Base-by-base conservation (phyloP, 2,113 vertebrate species). In the Lepus americanus region DNA sequence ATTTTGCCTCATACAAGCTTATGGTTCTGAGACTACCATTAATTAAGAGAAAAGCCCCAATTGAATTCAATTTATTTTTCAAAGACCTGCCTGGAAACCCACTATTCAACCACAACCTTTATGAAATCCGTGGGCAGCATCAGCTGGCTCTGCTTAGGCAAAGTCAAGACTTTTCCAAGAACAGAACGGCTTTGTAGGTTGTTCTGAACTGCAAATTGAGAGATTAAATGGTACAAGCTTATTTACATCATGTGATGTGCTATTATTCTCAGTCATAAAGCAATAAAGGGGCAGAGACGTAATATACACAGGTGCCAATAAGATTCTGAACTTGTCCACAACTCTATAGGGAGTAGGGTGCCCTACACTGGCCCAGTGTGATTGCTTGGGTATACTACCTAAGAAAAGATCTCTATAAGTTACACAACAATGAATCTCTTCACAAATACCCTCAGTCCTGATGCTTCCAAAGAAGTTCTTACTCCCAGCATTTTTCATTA, bases 171-270 rank as follows among this genome's bases (percentile, higher is more conserved):
- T 87, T 78, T 92, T 66, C 63, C 70, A 67, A 78, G 76, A 78
- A 76, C 29, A 92, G 92, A 86, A 73, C 72, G 22, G 29, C 36
- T 79, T 77, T 51, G 59, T 6, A 11, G 74, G 81, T 69, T 63
- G 70, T 53, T 84, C 78, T 88, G 72, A 88, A 88, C 31, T 44
- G 19, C 49, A 74, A 66, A 83, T 73, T 82, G 83, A 87, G 70
- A 90, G 83, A 94, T 72, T 61, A 78, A 84, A 53, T 79, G 90
- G 61, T 63, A 44, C 10, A 33, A 25, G 25, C 13, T 76, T 89
- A 94, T 87, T 94, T 74, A 87, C 81, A 78, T 25, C 23, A 36
- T n/a, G 51, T 14, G 49, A 33, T 69, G 9, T 83, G 61, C 10
- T 61, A 25, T 74, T 90, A 64, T 83, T 74, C 51, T 81, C 31